Evolutionary conservation across 2,888 invertebrate genomes (phyloP), one percentile per base, ranked within the genome.

Genomic region (Sphaerophoria rueppellii): DNA sequence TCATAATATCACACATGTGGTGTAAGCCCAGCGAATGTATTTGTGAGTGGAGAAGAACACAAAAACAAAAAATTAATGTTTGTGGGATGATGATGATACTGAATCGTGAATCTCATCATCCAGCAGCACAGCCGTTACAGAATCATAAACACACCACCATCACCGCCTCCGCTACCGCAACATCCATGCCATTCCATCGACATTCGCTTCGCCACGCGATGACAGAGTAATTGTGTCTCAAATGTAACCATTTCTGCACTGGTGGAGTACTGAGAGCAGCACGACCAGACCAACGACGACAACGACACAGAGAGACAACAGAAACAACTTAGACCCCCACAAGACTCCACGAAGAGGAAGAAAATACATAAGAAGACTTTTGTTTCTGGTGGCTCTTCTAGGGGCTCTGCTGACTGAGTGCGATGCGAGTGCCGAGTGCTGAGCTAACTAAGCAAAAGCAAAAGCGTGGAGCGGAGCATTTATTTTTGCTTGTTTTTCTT

Each of bases 401-500:
- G 40, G 24, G 46, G 46, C 63, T 63, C 63, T 69, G 24, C 14
- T 57, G 70, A 54, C 52, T 46, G 35, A 43, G 16, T 50, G 24
- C 24, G 24, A 24, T 50, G 24, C 24, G 24, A 24, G 24, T 24
- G 24, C 24, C 24, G 24, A 24, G 63, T 69, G 24, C 14, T 58
- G 74, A 55, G 76, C 73, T 16, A 63, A 58, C 11, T 40, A 58
- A 48, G 34, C 43, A 63, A 46, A 61, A 65, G 50, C 48, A 65
- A 52, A 67, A 76, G 80, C 83, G 80, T 80, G 70, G 61, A 79
- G 75, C 83, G 83, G 40, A 40, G 40, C 40, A 4, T 40, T 80
- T 71, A 65, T 72, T 67, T 76, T 80, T 73, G 72, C 81, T 81
- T 81, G 76, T 81, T 85, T 85, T 81, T 72, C 74, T 85, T 85